These are phyloP conservation scores for Notothenia rossii DNA, from an alignment of 2,113 vertebrate genomes.

Conservation along the genomic window DNA sequence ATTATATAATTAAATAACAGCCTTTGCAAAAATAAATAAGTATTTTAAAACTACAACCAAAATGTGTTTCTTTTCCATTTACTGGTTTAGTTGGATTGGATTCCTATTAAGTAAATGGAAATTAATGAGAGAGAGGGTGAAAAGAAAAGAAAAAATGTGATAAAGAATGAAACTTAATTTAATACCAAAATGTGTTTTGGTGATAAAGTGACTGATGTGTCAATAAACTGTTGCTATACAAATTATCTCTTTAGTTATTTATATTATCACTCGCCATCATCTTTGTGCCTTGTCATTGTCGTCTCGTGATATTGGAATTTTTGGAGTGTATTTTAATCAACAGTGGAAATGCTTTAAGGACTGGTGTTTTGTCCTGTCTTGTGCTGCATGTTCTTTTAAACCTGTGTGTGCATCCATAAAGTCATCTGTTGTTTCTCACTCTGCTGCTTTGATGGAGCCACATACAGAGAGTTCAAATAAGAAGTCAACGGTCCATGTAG, in stretches of 20 bases:
- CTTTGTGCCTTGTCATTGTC: neutral
- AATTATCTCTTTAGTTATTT: neutral
- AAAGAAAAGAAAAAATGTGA: neutral
- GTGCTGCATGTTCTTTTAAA: neutral
- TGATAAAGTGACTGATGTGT: conserved; percentile 1
- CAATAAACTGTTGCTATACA: neutral
- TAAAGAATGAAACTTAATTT: conserved; percentile 1
- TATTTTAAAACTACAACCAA: neutral
- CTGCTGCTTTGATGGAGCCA: conserved; percentile 17
- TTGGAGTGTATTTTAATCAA: neutral
- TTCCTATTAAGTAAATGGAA: conserved; percentile 2
- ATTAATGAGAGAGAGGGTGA: neutral
- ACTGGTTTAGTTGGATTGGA: neutral
- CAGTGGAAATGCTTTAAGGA: neutral
- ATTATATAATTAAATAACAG: neutral
- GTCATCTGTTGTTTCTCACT: conserved; percentile 3
- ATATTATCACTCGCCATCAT: conserved; percentile 4
- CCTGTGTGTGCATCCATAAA: neutral
- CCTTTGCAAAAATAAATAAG: neutral
- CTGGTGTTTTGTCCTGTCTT: neutral
- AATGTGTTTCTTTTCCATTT: neutral
- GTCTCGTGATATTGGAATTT: neutral
- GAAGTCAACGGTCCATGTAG: conserved; percentile 24
- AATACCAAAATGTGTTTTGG: neutral
- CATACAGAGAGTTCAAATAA: conserved; percentile 27